phyloP scores from a whole-genome alignment of 1,140 invertebrate species.

The Drosophila tropicalis region DNA sequence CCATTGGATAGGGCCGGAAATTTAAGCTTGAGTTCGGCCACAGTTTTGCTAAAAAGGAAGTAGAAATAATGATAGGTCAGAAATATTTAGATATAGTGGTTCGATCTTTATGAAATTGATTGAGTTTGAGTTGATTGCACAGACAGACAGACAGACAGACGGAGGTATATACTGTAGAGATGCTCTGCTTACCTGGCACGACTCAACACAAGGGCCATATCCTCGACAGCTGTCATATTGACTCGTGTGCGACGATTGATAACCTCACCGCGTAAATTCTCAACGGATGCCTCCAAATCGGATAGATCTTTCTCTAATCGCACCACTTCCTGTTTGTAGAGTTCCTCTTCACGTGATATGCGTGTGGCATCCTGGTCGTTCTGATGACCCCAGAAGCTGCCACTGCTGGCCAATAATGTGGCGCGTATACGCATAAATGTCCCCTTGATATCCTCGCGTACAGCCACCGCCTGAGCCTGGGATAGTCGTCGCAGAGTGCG shows the following conservation, averaged over 20 bases:
- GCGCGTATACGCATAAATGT: constrained; percentile 93
- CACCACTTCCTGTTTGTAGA: constrained; percentile 95
- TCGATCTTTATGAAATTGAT: too few relatives aligned
- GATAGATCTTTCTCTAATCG: constrained; percentile 96
- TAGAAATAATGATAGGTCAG: neutral
- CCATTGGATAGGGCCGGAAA: constrained; percentile 95
- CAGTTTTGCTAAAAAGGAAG: constrained; percentile 90
- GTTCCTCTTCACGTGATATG: constrained; percentile 91
- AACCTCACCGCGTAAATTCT: constrained; percentile 96
- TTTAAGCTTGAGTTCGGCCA: constrained; percentile 96
- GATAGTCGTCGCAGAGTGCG: constrained; percentile 93
- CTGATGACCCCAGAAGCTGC: constrained; percentile 85
- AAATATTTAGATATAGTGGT: too few relatives aligned
- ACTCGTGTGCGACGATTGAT: constrained; percentile 97
- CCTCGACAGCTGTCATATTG: constrained; percentile 98
- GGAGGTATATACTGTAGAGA: too few relatives aligned
- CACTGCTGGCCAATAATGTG: constrained; percentile 87
- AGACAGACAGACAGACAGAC: neutral
- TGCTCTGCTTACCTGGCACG: constrained; percentile 87
- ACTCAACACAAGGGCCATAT: constrained; percentile 96
- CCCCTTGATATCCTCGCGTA: constrained; percentile 95
- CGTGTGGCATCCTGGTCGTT: constrained; percentile 84
- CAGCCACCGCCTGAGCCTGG: constrained; percentile 94
- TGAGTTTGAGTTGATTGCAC: too few relatives aligned
- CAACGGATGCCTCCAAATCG: constrained; percentile 96